A percentile compares a stretch with the other conserved stretches of the same genome.
Evolutionary conservation across 2,888 invertebrate species (phyloP).

Genomic region (Rhamnusium bicolor): DNA sequence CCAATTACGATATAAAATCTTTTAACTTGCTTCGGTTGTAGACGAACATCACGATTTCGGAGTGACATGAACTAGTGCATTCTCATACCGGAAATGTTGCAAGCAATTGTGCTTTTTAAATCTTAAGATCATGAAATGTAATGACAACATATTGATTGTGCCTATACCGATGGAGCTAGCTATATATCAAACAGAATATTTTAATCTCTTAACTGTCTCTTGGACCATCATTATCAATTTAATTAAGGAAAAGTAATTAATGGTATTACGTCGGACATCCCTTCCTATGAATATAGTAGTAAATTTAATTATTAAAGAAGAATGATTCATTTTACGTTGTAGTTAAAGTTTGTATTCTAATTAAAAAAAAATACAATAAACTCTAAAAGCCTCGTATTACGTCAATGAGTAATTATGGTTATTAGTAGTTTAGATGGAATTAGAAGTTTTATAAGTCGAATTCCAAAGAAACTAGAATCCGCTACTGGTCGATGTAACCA

Average conservation of each 20-base stretch:
- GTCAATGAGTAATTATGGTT: too few relatives aligned
- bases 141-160: background rate
- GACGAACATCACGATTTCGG: background rate
- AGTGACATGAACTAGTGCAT: background rate
- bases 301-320: background rate
- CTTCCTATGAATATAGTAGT: background rate
- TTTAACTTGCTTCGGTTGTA: background rate
- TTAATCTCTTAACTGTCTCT: background rate
- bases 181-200: background rate
- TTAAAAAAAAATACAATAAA: too few relatives aligned
- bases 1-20: background rate
- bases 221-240: background rate
- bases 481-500: too few relatives aligned
- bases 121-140: background rate
- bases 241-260: background rate
- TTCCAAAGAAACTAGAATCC: too few relatives aligned
- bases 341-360: too few relatives aligned
- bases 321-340: background rate
- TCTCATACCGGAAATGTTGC: conserved; percentile 5
- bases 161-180: background rate
- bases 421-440: too few relatives aligned
- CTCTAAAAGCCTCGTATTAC: too few relatives aligned
- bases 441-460: too few relatives aligned
- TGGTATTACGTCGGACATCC: background rate
- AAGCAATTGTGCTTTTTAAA: background rate